phyloP scores from a whole-genome alignment of 2,888 invertebrate genomes.

The Lasioglossum morio region DNA sequence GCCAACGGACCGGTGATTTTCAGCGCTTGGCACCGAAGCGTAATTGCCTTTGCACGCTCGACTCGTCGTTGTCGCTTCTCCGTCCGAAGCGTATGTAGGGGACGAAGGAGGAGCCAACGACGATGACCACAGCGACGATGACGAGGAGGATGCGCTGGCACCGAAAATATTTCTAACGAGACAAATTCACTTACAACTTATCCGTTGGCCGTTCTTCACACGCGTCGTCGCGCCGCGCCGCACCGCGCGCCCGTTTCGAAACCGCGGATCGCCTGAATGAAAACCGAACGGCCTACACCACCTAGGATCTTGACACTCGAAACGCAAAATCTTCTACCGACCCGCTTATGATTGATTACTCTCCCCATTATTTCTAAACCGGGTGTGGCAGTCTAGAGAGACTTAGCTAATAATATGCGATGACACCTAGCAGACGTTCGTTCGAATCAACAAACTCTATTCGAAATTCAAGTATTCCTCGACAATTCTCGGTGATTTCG shows the following conservation, averaged over 20 bases:
- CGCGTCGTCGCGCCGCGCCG: slow-evolving; percentile 1
- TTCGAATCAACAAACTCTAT: not conserved
- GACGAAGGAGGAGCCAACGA: slow-evolving; percentile 29
- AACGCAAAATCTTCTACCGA: slow-evolving; percentile 26
- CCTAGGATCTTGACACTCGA: slow-evolving; percentile 1
- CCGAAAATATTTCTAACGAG: slow-evolving; percentile 65
- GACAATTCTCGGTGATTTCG: not conserved
- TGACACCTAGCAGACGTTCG: not conserved
- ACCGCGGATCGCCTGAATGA: slow-evolving; percentile 14
- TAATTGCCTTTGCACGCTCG: slow-evolving; percentile 59
- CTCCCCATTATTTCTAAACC: slow-evolving; percentile 38
- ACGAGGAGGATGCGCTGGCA: slow-evolving; percentile 46
- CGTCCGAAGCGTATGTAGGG: slow-evolving; percentile 36
- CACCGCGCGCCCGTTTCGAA: not conserved
- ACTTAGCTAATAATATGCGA: not conserved
- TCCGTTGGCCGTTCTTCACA: slow-evolving; percentile 26
- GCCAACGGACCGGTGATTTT: slow-evolving; percentile 72
- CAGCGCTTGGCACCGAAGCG: slow-evolving; percentile 76
- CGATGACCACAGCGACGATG: not conserved
- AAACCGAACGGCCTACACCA: not conserved
- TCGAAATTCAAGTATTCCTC: not conserved
- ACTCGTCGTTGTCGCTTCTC: slow-evolving; percentile 52
- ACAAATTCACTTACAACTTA: slow-evolving; percentile 56
- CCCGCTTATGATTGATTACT: slow-evolving; percentile 28
- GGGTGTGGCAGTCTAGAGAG: too few relatives aligned